Evolutionary conservation across 1,140 invertebrate species (phyloP), one percentile per base, ranked within the genome.

Genomic region (Drosophila mojavensis): DNA sequence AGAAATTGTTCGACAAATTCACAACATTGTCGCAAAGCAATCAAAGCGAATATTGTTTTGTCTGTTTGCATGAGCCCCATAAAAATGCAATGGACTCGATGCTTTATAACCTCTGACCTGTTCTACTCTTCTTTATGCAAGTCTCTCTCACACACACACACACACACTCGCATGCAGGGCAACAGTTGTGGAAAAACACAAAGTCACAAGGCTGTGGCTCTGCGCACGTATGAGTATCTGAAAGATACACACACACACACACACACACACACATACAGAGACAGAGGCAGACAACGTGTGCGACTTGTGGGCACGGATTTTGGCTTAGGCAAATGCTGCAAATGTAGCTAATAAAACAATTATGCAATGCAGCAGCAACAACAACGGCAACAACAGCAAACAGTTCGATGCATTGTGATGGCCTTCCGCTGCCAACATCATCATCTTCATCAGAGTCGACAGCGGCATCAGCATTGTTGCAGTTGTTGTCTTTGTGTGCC

Each of bases 331-430:
- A 84, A 84, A 84, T 84, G 81, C 60, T 70, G 83, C 83, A 84
- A 84, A 84, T 84, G 81, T 62, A 68, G 83, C 83, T 86, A 86
- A 86, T 86, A 86, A 86, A 86, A 86, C 83, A 86, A 86, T 86
- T 86, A 86, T 86, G 84, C 82, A 82, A 75, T 78, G 73, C 76
- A 86, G 59, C 70, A 69, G n/a, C 66, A 15, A n/a, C 24, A 56
- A 30, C 62, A 59, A 47, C 62, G 63, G 15, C 54, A 72, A 47
- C 61, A 78, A 51, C 28, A 54, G 13, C 24, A 47, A 63, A 15
- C 55, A 50, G 47, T 61, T 73, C 55, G 15, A 66, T 55, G 24
- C 51, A 26, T 55, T 56, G 69, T 61, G 71, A 69, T 56, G 67
- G 58, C 66, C 20, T 56, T 56, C 28, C 58, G 54, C 28, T 48